Evolutionary conservation across 2,113 vertebrate species (phyloP).

Genomic region (Elgaria multicarinata): DNA sequence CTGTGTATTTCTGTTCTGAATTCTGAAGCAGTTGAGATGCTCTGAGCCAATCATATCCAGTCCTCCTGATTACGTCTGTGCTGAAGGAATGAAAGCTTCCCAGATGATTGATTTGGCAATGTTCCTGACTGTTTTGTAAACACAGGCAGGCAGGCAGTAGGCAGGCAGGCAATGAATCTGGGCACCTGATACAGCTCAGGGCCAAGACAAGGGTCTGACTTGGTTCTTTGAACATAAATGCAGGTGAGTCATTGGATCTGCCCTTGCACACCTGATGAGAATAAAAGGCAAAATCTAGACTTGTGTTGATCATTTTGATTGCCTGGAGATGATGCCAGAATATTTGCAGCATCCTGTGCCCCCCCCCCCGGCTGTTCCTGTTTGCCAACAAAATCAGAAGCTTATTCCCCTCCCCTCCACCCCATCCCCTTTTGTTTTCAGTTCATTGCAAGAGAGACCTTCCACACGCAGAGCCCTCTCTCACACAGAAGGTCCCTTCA

Average conservation of each 20-base stretch:
- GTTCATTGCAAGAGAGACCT: conserved; percentile 26
- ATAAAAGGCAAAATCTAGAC: conserved; percentile 52
- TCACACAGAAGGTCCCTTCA: too few species aligned
- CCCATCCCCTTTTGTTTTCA: conserved; percentile 9
- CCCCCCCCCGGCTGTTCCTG: conserved; percentile 68
- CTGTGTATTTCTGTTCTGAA: not conserved
- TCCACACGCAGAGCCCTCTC: too few species aligned
- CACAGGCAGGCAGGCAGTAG: not conserved
- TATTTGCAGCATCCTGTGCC: conserved; percentile 64
- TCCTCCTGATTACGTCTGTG: not conserved
- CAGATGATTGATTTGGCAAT: conserved; percentile 26
- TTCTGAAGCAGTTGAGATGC: not conserved
- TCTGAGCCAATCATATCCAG: not conserved
- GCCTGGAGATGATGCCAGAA: conserved; percentile 65
- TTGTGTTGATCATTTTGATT: conserved; percentile 59
- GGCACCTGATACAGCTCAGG: conserved; percentile 44
- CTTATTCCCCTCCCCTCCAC: conserved; percentile 39
- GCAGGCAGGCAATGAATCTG: conserved; percentile 23
- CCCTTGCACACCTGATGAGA: conserved; percentile 66
- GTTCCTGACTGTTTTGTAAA: conserved; percentile 35
- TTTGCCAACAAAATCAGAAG: conserved; percentile 53
- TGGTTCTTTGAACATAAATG: conserved; percentile 63
- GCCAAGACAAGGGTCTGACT: conserved; percentile 36
- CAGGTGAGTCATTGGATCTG: conserved; percentile 72
- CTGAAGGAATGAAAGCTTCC: conserved; percentile 1